Evolutionary conservation across 1,140 invertebrate genomes (phyloP).

Genomic region (Antheraea pernyi): DNA sequence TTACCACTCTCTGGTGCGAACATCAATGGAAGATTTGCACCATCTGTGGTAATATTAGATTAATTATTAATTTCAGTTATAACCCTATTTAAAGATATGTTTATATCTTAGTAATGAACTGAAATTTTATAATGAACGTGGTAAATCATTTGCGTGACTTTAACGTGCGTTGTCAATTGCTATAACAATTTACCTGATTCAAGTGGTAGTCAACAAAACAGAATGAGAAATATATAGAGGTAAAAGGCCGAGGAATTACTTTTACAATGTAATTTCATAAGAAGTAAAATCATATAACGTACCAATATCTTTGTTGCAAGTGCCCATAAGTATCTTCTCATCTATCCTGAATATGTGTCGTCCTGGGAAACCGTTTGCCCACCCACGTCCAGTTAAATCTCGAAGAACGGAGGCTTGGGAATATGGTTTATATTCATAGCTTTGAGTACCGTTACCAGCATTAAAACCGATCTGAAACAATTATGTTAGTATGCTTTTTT

Average conservation of each 20-base stretch:
- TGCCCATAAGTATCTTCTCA: constrained; percentile 95
- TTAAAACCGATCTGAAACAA: constrained; percentile 93
- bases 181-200: too few relatives aligned
- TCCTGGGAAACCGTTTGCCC: constrained; percentile 92
- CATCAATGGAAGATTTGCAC: constrained; percentile 88
- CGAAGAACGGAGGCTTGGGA: constrained; percentile 92
- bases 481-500: not conserved
- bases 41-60: constrained; percentile 78
- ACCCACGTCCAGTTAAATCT: constrained; percentile 90
- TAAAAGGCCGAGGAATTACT: not conserved
- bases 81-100: too few relatives aligned
- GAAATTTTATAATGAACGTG: too few relatives aligned
- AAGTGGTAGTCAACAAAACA: too few relatives aligned
- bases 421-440: constrained; percentile 94
- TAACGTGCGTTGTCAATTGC: too few relatives aligned
- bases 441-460: constrained; percentile 94
- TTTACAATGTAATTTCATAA: not conserved
- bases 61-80: not conserved
- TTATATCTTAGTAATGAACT: too few relatives aligned
- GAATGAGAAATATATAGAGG: too few relatives aligned
- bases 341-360: constrained; percentile 97
- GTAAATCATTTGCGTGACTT: too few relatives aligned
- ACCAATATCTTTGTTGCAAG: constrained; percentile 94
- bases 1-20: constrained; percentile 96
- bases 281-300: constrained; percentile 36